These are phyloP conservation scores for Drosophila mimetica DNA, from an alignment of 2,888 invertebrate genomes.

Conservation along the genomic window DNA sequence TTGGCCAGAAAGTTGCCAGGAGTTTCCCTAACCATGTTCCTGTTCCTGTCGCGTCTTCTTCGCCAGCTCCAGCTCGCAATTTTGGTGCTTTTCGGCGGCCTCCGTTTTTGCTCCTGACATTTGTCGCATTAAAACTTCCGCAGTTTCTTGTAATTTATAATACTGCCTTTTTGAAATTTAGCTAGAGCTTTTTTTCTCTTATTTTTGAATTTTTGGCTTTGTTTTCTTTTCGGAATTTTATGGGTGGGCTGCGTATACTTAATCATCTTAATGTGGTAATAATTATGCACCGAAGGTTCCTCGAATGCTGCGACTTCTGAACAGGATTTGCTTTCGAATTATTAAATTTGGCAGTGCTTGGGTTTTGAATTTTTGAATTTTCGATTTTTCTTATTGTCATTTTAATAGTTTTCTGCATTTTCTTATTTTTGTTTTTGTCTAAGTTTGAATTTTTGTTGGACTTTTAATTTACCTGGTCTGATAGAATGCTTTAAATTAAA, in stretches of 20 bases:
- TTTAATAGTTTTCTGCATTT: conserved; percentile 14
- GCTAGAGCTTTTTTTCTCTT: conserved; percentile 23
- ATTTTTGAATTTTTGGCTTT: conserved; percentile 35
- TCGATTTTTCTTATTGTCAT: conserved; percentile 5
- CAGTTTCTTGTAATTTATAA: conserved; percentile 76
- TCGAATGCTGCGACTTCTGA: conserved; percentile 54
- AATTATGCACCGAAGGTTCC: conserved; percentile 68
- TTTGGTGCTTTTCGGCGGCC: conserved; percentile 29
- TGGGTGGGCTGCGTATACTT: conserved; percentile 58
- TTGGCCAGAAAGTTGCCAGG: conserved; percentile 72
- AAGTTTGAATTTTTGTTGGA: conserved; percentile 4
- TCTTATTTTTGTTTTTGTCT: not conserved
- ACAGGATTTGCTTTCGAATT: conserved; percentile 12
- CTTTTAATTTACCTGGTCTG: conserved; percentile 19
- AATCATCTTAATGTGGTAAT: conserved; percentile 74
- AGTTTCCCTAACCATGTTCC: conserved; percentile 44
- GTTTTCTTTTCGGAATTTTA: conserved; percentile 24
- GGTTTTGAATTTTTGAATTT: conserved; percentile 14
- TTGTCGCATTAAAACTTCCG: conserved; percentile 80
- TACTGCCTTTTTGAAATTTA: conserved; percentile 65
- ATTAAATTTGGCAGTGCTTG: conserved; percentile 8
- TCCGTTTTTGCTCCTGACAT: conserved; percentile 62
- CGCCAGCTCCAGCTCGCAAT: conserved; percentile 55
- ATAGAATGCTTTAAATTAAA: conserved; percentile 13
- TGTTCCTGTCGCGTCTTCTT: conserved; percentile 58